phyloP scores from a whole-genome alignment of 2,888 invertebrate species.

The Drosophila colorata region DNA sequence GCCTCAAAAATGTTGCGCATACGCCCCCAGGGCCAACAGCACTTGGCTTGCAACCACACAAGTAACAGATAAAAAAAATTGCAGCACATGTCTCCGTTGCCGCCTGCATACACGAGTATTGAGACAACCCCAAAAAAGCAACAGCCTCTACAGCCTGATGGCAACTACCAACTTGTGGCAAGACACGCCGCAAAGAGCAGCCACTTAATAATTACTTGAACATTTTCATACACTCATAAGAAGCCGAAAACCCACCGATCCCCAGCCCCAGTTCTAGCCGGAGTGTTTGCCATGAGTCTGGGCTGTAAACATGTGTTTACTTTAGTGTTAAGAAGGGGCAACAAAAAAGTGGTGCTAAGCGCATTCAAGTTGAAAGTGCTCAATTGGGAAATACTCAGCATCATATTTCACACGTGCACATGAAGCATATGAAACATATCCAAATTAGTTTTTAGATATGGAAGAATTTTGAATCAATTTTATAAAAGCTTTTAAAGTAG shows the following conservation, averaged over 20 bases:
- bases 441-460: too few relatives aligned
- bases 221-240: constrained; percentile 67
- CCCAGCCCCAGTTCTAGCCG: constrained; percentile 3
- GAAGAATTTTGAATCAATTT: too few relatives aligned
- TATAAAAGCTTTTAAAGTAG: too few relatives aligned
- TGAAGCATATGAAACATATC: too few relatives aligned
- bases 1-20: constrained; percentile 65
- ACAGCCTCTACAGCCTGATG: constrained; percentile 14
- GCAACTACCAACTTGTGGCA: constrained; percentile 40
- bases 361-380: neutral
- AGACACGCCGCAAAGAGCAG: constrained; percentile 67
- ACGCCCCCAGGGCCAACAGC: constrained; percentile 49
- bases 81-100: constrained; percentile 36
- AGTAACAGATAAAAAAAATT: constrained; percentile 27
- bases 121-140: constrained; percentile 44
- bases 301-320: constrained; percentile 71
- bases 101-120: constrained; percentile 19
- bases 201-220: constrained; percentile 80
- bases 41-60: constrained; percentile 33
- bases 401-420: too few relatives aligned
- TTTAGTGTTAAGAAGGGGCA: constrained; percentile 64
- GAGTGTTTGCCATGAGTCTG: constrained; percentile 41
- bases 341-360: constrained; percentile 10
- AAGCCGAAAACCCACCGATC: constrained; percentile 3
- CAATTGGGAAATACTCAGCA: constrained; percentile 6